Evolutionary conservation across 2,113 vertebrate genomes (phyloP).

Genomic region (Xerus inauris): DNA sequence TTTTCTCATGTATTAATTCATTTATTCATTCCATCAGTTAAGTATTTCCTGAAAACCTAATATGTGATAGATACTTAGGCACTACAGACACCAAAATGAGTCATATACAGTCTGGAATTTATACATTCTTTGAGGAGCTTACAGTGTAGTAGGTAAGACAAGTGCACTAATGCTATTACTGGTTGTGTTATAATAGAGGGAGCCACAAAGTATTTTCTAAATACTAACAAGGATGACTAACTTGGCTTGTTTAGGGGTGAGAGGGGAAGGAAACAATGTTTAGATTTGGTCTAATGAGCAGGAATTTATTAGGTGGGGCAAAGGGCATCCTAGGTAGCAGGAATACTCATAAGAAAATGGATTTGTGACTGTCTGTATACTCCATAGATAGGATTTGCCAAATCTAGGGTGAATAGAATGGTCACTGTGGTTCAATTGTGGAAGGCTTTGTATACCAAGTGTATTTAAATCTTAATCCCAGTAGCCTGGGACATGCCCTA

Average conservation of each 20-base stretch:
- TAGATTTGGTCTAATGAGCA: not conserved
- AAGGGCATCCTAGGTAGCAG: not conserved
- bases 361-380: not conserved
- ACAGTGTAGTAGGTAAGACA: not conserved
- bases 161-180: not conserved
- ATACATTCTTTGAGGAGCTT: not conserved
- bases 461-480: not conserved
- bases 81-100: not conserved
- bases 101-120: not conserved
- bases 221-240: not conserved
- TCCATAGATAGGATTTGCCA: not conserved
- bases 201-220: not conserved
- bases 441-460: not conserved
- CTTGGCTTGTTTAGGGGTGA: not conserved
- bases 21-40: not conserved
- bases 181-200: not conserved
- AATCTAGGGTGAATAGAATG: not conserved
- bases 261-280: not conserved
- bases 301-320: not conserved
- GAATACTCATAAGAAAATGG: not conserved
- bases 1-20: constrained; percentile 31
- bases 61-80: not conserved
- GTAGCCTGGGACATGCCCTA: not conserved
- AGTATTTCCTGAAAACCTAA: not conserved
- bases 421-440: not conserved